These are phyloP conservation scores for Holothuria scabra DNA, from an alignment of 53 echinoderm and acorn worm genomes.

Conservation along the genomic window DNA sequence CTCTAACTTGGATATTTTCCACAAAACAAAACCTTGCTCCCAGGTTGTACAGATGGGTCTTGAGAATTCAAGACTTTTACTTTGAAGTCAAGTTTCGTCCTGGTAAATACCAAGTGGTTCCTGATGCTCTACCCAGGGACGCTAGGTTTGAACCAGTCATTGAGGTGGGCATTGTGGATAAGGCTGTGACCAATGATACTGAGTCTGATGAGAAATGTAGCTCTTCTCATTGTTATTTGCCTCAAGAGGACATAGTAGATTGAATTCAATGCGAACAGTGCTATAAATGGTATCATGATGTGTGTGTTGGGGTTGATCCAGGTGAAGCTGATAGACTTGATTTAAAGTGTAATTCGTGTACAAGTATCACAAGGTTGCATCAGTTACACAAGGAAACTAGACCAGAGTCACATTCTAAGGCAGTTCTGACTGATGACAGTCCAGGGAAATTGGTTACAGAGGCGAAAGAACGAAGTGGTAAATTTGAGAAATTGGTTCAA, in stretches of 20 bases:
- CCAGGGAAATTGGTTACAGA: background rate
- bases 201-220: constrained; percentile 12
- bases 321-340: constrained; percentile 9
- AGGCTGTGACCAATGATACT: background rate
- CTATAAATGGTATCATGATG: constrained; percentile 49
- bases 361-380: background rate
- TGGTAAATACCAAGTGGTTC: constrained; percentile 38
- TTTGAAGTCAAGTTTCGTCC: constrained; percentile 43
- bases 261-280: constrained; percentile 64
- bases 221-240: constrained; percentile 34
- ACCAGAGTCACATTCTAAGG: background rate
- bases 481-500: background rate
- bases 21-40: constrained; percentile 49
- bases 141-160: constrained; percentile 34
- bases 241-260: constrained; percentile 49
- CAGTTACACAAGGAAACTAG: background rate
- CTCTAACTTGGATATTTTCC: constrained; percentile 55
- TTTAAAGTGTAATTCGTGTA: background rate
- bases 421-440: background rate
- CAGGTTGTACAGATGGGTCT: constrained; percentile 54
- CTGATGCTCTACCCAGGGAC: constrained; percentile 41
- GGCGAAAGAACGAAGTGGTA: background rate
- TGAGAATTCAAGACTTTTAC: constrained; percentile 54
- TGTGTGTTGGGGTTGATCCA: constrained; percentile 27
- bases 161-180: constrained; percentile 13